phyloP scores from a whole-genome alignment of 2,797 vertebrate species.

The Pelochelys cantorii region DNA sequence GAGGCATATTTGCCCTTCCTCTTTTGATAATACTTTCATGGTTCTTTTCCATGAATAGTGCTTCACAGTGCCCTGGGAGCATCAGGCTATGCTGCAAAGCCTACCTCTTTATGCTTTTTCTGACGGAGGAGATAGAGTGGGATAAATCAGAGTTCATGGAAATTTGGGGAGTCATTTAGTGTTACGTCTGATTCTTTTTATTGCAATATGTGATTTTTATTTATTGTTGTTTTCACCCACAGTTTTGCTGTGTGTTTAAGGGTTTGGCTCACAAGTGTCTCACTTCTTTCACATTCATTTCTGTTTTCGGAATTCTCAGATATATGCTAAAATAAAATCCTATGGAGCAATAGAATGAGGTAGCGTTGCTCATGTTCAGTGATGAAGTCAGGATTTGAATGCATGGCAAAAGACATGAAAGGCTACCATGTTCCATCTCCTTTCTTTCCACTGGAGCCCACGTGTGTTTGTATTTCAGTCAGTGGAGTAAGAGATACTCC shows the following conservation, averaged over 20 bases:
- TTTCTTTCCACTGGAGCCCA: neutral
- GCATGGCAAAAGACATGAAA: too few relatives aligned
- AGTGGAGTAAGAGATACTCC: neutral
- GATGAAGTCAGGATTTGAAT: neutral
- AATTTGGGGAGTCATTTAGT: neutral
- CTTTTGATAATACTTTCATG: neutral
- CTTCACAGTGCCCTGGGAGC: neutral
- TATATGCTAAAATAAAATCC: neutral
- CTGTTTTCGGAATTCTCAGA: slow-evolving; percentile 15
- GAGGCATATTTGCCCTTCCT: neutral
- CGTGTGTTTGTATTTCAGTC: neutral
- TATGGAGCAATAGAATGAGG: neutral
- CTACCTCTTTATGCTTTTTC: too few relatives aligned
- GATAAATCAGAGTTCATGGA: too few relatives aligned
- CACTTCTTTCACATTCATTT: neutral
- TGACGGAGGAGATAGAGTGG: too few relatives aligned
- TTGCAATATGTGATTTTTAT: neutral
- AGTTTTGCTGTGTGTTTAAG: too few relatives aligned
- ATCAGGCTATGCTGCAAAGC: neutral
- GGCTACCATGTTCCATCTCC: too few relatives aligned
- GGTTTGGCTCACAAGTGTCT: too few relatives aligned
- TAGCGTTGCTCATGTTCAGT: slow-evolving; percentile 3
- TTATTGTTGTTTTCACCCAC: neutral
- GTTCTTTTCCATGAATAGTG: neutral
- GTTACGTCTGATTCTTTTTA: neutral